Percentiles rank a stretch among this genome's conserved stretches.
Evolutionary conservation across 2,113 vertebrate species (phyloP).

Genomic region (Cyprichromis sp.): DNA sequence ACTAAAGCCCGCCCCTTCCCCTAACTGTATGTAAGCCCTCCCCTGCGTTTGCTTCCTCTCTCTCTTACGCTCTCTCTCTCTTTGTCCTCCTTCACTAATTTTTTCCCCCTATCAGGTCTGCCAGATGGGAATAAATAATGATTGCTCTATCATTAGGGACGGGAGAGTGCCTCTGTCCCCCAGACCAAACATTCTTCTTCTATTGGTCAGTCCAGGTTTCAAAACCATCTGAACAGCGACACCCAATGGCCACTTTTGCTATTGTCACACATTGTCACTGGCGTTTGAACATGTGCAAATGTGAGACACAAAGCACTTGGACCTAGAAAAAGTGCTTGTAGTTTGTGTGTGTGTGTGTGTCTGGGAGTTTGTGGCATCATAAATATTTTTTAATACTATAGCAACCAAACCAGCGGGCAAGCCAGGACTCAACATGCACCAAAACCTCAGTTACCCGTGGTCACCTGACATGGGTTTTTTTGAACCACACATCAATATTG

Average conservation of each 20-base stretch:
- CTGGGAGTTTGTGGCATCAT: not conserved
- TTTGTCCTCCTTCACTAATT: not conserved
- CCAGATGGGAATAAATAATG: not conserved
- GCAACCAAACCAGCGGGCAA: accelerated
- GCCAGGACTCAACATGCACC: accelerated
- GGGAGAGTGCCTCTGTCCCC: not conserved
- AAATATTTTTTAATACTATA: accelerated
- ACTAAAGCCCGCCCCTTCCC: not conserved
- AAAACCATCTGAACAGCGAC: not conserved
- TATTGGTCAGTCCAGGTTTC: not conserved
- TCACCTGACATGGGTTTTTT: not conserved
- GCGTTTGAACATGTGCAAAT: accelerated
- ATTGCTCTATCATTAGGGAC: not conserved
- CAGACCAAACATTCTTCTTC: accelerated
- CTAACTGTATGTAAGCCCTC: not conserved
- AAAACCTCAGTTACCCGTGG: not conserved
- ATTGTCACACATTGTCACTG: not conserved
- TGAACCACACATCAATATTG: too few relatives aligned
- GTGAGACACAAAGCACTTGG: not conserved
- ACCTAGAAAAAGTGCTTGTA: not conserved
- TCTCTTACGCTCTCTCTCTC: not conserved
- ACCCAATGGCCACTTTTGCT: not conserved
- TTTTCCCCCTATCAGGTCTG: accelerated
- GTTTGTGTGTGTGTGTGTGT: not conserved
- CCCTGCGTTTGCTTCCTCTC: not conserved